Evolutionary conservation across 2,797 vertebrate genomes (phyloP), one percentile per base, ranked within the genome.

Genomic region (Oreochromis grahami): DNA sequence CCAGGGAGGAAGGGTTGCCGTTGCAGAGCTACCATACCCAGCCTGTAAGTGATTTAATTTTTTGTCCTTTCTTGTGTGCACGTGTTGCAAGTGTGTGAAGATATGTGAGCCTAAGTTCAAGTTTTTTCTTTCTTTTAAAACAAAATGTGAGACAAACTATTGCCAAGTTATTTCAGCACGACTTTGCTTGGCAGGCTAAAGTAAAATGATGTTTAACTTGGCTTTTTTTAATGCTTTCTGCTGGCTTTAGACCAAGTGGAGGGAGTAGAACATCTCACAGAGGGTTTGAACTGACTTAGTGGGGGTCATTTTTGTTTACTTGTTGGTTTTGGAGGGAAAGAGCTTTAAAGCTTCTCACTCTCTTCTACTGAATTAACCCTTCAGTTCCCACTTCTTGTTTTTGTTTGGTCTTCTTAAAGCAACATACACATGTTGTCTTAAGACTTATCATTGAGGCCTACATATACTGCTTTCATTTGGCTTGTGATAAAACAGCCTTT

Each of bases 31-130:
- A 84, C 88, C 79, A 89, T 91, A 89, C 89, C 84, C 79, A 51
- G 60, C 84, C 89, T 92, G 95, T 95, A 91, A 96, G 95, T 95
- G 72, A 76, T 83, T 84, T 81, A 0, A 34, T 45, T 76, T 74
- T 74, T 79, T 77, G 26, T 15, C 84, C 58, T 80, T 84, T 11
- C 55, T 43, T 77, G 50, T 79, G 53, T 83, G 51, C 14, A 51
- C 10, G 3, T 68, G 80, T 63, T 87, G 56, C 63, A 80, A 60
- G n/a, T 77, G 29, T 78, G 76, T 77, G 53, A n/a, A 81, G 55
- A 77, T 72, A 65, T 51, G 55, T 45, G 14, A 38, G 34, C 41
- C 43, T 5, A 56, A 24, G 63, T 24, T 70, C 6, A n/a, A 53
- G 55, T 74, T 74, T 36, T 36, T 13, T 19, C 13, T 85, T 76